These are phyloP conservation scores for Saccostrea cuccullata DNA, from an alignment of 1,140 invertebrate species.

Conservation along the genomic window DNA sequence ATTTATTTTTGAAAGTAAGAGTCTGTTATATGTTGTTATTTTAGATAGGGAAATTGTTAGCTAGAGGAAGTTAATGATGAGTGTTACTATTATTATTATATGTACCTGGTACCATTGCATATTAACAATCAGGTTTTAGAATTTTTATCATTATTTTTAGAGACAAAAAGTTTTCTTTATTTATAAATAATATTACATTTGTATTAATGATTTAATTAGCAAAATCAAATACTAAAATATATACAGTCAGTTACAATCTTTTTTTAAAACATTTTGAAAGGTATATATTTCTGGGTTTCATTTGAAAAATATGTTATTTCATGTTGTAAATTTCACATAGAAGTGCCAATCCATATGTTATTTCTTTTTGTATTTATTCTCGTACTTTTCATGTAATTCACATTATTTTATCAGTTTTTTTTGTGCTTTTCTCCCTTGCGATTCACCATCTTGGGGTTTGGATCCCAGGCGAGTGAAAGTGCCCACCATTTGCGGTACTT, in stretches of 20 bases:
- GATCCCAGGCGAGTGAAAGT: no score
- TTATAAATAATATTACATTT: background rate
- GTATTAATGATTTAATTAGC: background rate
- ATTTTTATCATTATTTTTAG: background rate
- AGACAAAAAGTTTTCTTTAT: background rate
- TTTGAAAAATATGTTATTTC: background rate
- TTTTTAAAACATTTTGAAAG: no score
- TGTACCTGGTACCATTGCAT: background rate
- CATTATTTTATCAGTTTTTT: no score
- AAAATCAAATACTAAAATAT: background rate
- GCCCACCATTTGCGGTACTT: no score
- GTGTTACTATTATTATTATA: background rate
- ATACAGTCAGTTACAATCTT: no score
- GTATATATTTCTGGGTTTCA: no score
- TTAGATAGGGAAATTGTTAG: conserved; percentile 14
- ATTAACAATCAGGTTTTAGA: conserved; percentile 3
- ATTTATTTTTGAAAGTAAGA: conserved; percentile 24
- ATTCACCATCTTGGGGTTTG: no score
- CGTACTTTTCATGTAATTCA: no score
- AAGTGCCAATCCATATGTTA: background rate
- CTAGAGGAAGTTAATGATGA: background rate
- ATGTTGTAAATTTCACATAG: background rate
- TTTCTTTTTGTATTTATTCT: background rate
- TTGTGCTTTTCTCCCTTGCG: no score
- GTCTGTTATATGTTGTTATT: background rate